A percentile compares a stretch with the other conserved stretches of the same genome.
These are phyloP conservation scores for Anticlea derivata DNA, from an alignment of 2,888 invertebrate species.

Conservation along the genomic window DNA sequence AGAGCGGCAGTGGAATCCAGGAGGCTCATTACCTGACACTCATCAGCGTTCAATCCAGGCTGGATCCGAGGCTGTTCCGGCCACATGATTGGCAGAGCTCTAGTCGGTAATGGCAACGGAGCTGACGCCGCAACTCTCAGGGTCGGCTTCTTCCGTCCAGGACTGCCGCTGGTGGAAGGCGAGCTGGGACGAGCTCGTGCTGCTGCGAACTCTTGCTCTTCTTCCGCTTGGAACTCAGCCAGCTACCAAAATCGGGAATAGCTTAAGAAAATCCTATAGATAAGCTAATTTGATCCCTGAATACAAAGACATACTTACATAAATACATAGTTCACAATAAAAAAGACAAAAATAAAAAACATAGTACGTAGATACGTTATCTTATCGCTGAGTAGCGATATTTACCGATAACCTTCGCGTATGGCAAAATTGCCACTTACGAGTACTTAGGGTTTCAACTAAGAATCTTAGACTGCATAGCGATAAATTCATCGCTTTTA, in stretches of 20 bases:
- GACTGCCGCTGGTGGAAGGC: constrained; percentile 18
- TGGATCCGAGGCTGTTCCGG: constrained; percentile 62
- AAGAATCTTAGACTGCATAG: no score
- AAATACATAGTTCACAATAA: no score
- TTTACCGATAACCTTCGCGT: no score
- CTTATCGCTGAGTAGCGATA: no score
- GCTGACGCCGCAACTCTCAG: constrained; percentile 63
- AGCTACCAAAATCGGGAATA: constrained; percentile 44
- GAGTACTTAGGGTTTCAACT: no score
- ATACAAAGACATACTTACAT: no score
- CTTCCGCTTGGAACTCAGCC: constrained; percentile 77
- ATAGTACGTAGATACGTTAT: no score
- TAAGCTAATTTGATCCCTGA: no score
- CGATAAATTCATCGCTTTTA: no score
- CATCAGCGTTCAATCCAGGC: constrained; percentile 63
- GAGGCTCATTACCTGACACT: constrained; percentile 76
- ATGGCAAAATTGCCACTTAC: no score
- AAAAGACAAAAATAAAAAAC: no score
- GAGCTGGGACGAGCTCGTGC: constrained; percentile 33
- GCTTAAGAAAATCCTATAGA: background rate
- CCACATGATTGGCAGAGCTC: constrained; percentile 63
- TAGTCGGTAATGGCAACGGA: constrained; percentile 58
- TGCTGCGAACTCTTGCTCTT: constrained; percentile 65
- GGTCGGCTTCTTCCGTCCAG: constrained; percentile 38
- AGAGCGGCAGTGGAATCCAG: no score